Conservation (phyloP, 2,888 invertebrate genomes). For the Tridacna gigas region DNA sequence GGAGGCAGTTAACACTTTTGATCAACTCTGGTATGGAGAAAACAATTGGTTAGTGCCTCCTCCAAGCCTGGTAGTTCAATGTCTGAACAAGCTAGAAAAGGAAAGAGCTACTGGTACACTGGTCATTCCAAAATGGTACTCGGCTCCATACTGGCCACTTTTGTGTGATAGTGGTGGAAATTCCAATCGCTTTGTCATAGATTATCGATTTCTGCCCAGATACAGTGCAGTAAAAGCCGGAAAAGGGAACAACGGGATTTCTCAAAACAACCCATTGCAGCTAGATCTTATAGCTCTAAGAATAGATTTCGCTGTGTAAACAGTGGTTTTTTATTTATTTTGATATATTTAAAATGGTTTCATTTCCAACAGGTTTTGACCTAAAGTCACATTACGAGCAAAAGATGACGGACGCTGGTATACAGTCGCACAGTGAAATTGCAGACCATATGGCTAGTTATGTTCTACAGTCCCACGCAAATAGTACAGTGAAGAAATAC, state of each 20-base stretch:
- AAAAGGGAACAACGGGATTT: slow-evolving; percentile 9
- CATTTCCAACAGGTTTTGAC: slow-evolving; percentile 8
- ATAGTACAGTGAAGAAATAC: slow-evolving; percentile 5
- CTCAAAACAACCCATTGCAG: not conserved
- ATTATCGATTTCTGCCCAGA: not conserved
- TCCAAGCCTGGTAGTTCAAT: not conserved
- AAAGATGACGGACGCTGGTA: not conserved
- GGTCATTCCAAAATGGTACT: slow-evolving; percentile 32
- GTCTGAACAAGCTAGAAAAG: not conserved
- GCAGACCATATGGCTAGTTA: not conserved
- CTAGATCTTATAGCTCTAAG: not conserved
- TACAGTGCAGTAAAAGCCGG: not conserved
- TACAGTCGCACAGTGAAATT: not conserved
- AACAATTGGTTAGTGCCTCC: slow-evolving; percentile 41
- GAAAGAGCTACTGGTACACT: slow-evolving; percentile 14
- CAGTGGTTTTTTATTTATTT: not conserved
- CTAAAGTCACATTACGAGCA: not conserved
- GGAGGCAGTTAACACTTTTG: slow-evolving; percentile 14
- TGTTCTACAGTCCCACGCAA: not conserved
- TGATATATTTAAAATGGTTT: not conserved
- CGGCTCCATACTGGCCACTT: slow-evolving; percentile 19
- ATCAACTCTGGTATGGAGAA: slow-evolving; percentile 5
- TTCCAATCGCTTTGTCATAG: not conserved
- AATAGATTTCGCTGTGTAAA: not conserved
- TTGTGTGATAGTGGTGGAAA: not conserved